Evolutionary conservation across 2,888 invertebrate genomes (phyloP).

Genomic region (Asteroscopus sphinx): DNA sequence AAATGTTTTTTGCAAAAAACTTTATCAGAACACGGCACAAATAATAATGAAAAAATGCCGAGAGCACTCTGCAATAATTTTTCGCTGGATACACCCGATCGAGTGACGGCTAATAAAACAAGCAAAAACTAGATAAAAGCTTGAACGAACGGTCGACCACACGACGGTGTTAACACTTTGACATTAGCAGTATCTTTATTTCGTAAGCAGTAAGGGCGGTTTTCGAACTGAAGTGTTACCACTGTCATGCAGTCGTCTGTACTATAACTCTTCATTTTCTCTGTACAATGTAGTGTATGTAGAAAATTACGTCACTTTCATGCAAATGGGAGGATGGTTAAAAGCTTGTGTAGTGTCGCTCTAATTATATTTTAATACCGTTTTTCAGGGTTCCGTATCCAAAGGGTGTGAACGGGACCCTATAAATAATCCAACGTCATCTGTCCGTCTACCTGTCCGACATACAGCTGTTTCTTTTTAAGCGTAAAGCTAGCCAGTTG

Average conservation of each 20-base stretch:
- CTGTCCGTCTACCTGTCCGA: no score
- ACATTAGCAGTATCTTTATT: no score
- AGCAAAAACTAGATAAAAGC: conserved; percentile 41
- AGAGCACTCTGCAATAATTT: conserved; percentile 37
- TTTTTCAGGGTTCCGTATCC: no score
- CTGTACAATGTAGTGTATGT: neutral
- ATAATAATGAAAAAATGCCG: conserved; percentile 14
- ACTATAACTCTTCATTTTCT: conserved; percentile 23
- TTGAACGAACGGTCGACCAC: neutral
- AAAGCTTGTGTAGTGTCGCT: neutral
- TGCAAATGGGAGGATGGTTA: conserved; percentile 12
- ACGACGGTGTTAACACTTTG: no score
- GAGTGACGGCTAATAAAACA: conserved; percentile 41
- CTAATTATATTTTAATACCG: no score
- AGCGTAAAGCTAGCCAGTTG: no score
- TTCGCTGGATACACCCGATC: conserved; percentile 30
- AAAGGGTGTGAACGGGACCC: no score
- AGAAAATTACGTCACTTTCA: conserved; percentile 13
- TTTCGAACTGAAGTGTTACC: no score
- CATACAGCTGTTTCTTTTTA: no score
- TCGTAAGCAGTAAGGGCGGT: no score
- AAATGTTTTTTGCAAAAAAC: conserved; percentile 21
- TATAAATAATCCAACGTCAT: no score
- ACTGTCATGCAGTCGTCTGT: no score
- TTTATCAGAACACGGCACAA: conserved; percentile 11